These are phyloP conservation scores for Drosophila histrio DNA, from an alignment of 2,888 invertebrate species.

Conservation along the genomic window DNA sequence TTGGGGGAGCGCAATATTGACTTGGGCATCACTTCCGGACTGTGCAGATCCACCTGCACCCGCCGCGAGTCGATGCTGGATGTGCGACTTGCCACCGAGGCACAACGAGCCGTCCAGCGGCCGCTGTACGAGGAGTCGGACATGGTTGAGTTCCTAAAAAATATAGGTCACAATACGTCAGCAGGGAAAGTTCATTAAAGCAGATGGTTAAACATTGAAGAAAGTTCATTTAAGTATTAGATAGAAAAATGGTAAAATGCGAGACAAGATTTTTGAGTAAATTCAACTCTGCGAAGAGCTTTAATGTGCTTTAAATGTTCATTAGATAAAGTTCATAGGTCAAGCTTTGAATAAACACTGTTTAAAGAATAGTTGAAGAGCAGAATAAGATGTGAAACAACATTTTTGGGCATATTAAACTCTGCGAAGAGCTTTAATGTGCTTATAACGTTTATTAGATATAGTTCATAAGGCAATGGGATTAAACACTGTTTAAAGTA, in stretches of 20 bases:
- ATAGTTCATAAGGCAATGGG: too few species aligned
- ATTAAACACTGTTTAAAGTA: too few species aligned
- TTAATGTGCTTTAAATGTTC: not conserved
- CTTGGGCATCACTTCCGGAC: constrained; percentile 82
- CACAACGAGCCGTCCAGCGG: constrained; percentile 82
- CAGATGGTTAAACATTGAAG: not conserved
- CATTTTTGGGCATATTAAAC: too few species aligned
- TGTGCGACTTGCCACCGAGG: constrained; percentile 82
- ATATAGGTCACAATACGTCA: not conserved
- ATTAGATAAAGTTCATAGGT: too few species aligned
- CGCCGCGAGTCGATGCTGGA: constrained; percentile 83
- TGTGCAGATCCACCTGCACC: constrained; percentile 83
- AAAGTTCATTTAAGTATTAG: not conserved
- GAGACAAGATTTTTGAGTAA: not conserved
- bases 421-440: not conserved
- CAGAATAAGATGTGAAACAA: too few species aligned
- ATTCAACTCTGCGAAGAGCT: not conserved
- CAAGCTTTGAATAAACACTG: too few species aligned
- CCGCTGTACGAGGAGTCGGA: constrained; percentile 83
- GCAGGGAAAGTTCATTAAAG: not conserved
- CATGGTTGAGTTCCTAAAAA: constrained; percentile 81
- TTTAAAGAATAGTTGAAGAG: too few species aligned
- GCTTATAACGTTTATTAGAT: not conserved
- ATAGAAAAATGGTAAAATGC: not conserved
- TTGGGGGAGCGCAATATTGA: constrained; percentile 82